phyloP scores from a whole-genome alignment of 2,797 vertebrate genomes.

The Gymnothorax javanicus region DNA sequence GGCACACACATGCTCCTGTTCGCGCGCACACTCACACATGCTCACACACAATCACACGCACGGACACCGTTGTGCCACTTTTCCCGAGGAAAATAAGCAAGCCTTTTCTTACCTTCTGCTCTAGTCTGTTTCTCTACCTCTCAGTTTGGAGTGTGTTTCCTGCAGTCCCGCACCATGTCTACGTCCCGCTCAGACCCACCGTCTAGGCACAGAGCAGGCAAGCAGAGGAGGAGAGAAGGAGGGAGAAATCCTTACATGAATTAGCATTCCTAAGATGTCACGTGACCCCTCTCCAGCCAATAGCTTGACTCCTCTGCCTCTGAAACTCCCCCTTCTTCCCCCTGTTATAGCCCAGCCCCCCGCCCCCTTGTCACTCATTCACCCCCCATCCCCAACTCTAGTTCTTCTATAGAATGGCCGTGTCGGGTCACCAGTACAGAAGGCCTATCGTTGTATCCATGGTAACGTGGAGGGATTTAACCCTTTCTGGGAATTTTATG shows the following conservation, averaged over 20 bases:
- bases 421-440: slow-evolving; percentile 61
- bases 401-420: slow-evolving; percentile 44
- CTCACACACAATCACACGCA: slow-evolving; percentile 10
- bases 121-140: slow-evolving; percentile 38
- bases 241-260: slow-evolving; percentile 52
- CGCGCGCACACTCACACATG: slow-evolving; percentile 16
- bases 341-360: slow-evolving; percentile 24
- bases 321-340: slow-evolving; percentile 42
- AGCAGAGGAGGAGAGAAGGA: slow-evolving; percentile 43
- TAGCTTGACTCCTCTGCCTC: slow-evolving; percentile 27
- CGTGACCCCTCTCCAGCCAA: slow-evolving; percentile 51
- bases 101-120: slow-evolving; percentile 48
- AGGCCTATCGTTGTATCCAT: slow-evolving; percentile 63
- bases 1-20: neutral
- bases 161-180: slow-evolving; percentile 61
- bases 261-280: slow-evolving; percentile 58
- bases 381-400: slow-evolving; percentile 41
- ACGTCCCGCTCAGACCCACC: slow-evolving; percentile 48
- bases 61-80: neutral
- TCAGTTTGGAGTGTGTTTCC: slow-evolving; percentile 46
- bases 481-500: slow-evolving; percentile 48
- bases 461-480: slow-evolving; percentile 61
- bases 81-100: slow-evolving; percentile 40
- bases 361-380: slow-evolving; percentile 21
- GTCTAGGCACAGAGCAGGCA: slow-evolving; percentile 47